A percentile compares a stretch with the other conserved stretches of the same genome.
Evolutionary conservation across 2,113 vertebrate species (phyloP).

Genomic region (Labeo catla): DNA sequence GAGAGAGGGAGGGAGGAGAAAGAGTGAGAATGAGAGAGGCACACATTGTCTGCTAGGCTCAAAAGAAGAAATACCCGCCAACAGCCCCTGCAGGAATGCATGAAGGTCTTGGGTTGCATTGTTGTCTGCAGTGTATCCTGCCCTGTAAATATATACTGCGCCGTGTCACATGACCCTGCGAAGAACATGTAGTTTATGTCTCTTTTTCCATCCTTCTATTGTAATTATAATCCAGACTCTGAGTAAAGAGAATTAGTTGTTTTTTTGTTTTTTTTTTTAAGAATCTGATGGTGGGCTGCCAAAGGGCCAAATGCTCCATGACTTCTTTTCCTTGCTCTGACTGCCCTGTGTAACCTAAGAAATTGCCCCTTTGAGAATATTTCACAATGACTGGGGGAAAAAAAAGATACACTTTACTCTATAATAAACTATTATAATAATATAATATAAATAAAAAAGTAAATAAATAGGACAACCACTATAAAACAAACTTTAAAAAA

Average conservation of each 20-base stretch:
- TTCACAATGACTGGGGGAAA: too few relatives aligned
- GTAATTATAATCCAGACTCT: conserved; percentile 6
- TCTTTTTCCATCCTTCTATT: background rate
- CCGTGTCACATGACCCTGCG: conserved; percentile 14
- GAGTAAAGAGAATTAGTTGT: background rate
- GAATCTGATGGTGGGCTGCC: background rate
- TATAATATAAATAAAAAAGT: too few relatives aligned
- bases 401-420: background rate
- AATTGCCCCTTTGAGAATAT: background rate
- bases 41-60: conserved; percentile 54
- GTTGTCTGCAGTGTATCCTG: conserved; percentile 75
- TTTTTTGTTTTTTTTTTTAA: background rate
- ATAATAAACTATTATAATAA: background rate
- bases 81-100: conserved; percentile 73
- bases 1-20: background rate
- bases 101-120: conserved; percentile 67
- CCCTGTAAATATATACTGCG: conserved; percentile 62
- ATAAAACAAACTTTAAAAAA: background rate
- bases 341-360: conserved; percentile 6
- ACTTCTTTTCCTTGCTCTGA: background rate
- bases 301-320: background rate
- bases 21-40: conserved; percentile 45
- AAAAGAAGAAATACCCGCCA: conserved; percentile 67
- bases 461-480: background rate
- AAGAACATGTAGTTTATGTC: conserved; percentile 9